These are phyloP conservation scores for Myrmophylax atrothorax DNA, from an alignment of 2,113 vertebrate species.

Conservation along the genomic window DNA sequence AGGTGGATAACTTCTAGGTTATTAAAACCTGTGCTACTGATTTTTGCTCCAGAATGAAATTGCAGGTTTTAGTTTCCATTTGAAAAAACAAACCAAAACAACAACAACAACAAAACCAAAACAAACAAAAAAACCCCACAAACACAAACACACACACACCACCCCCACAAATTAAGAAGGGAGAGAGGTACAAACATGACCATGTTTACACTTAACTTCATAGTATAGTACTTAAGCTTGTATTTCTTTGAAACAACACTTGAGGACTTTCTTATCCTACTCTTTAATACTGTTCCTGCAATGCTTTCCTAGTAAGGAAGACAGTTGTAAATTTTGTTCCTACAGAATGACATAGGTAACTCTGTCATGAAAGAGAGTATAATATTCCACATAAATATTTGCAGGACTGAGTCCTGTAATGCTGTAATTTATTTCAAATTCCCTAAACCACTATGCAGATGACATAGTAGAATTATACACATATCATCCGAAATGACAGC, in stretches of 20 bases:
- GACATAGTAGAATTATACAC: not conserved
- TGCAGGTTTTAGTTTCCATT: not conserved
- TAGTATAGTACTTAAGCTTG: not conserved
- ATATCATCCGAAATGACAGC: not conserved
- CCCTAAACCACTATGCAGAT: not conserved
- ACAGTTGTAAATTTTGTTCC: not conserved
- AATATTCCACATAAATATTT: not conserved
- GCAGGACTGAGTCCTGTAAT: not conserved
- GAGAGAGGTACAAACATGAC: not conserved
- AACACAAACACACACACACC: not conserved
- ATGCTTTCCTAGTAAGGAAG: not conserved
- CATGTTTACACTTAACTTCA: too few relatives aligned
- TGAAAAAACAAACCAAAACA: too few relatives aligned
- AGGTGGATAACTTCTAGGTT: not conserved
- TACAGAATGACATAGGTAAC: not conserved
- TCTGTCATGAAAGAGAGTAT: not conserved
- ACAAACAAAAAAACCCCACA: not conserved
- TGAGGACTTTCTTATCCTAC: not conserved
- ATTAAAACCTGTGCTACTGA: not conserved
- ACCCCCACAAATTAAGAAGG: not conserved
- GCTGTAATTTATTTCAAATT: not conserved
- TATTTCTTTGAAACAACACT: not conserved
- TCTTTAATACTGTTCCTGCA: not conserved
- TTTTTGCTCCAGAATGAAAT: not conserved
- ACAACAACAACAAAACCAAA: not conserved